A percentile compares a stretch with the other conserved stretches of the same genome.
Evolutionary conservation across 2,888 invertebrate genomes (phyloP).

Genomic region (Melolontha melolontha): DNA sequence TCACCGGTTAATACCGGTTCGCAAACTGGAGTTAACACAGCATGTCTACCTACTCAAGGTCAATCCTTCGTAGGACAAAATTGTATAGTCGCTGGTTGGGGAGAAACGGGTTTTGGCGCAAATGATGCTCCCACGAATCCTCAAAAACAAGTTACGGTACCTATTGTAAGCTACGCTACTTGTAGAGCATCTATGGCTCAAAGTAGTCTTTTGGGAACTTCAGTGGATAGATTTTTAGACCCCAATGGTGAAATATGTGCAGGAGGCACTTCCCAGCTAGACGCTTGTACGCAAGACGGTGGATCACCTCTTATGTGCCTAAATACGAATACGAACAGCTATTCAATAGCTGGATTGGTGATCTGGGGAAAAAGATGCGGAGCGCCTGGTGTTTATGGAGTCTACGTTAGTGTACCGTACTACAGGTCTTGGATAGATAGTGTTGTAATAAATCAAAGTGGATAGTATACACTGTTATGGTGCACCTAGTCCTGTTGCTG

Average conservation of each 20-base stretch:
- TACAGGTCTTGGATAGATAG: conserved; percentile 76
- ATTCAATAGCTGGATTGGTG: conserved; percentile 76
- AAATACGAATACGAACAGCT: conserved; percentile 65
- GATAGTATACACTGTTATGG: neutral
- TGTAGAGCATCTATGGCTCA: conserved; percentile 57
- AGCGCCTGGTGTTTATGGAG: conserved; percentile 77
- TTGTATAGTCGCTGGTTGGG: conserved; percentile 88
- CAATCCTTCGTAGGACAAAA: conserved; percentile 55
- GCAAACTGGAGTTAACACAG: conserved; percentile 68
- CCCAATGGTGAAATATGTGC: conserved; percentile 60
- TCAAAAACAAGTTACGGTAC: conserved; percentile 81
- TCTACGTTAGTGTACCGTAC: conserved; percentile 80
- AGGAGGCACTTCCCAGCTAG: conserved; percentile 57
- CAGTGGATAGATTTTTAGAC: conserved; percentile 60
- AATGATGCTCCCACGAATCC: conserved; percentile 67
- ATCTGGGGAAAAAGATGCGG: conserved; percentile 83
- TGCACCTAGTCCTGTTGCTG: no score
- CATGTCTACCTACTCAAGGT: conserved; percentile 70
- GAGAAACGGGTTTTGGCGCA: conserved; percentile 78
- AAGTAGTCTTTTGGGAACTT: conserved; percentile 53
- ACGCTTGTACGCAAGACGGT: conserved; percentile 71
- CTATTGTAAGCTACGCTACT: conserved; percentile 73
- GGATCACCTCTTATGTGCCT: conserved; percentile 78
- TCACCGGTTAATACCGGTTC: conserved; percentile 68
- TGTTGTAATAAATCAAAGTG: conserved; percentile 6